Evolutionary conservation across 2,797 vertebrate genomes (phyloP).

Genomic region (Phrynocephalus vlangalii): DNA sequence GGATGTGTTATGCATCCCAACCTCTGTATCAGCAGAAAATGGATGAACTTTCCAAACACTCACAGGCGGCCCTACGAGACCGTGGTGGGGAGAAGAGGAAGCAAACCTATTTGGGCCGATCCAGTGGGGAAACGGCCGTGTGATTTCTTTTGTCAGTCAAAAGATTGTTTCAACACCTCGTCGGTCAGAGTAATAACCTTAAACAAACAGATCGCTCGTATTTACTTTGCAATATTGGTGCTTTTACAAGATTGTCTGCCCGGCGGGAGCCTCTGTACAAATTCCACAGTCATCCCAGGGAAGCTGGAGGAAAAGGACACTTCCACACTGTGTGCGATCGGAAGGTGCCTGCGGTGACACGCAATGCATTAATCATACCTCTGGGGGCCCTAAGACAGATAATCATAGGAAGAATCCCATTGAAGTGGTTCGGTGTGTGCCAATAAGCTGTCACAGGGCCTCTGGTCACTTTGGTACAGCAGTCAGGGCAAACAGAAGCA

Average conservation of each 20-base stretch:
- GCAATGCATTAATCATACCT: conserved; percentile 78
- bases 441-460: conserved; percentile 65
- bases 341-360: conserved; percentile 70
- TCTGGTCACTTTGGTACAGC: conserved; percentile 57
- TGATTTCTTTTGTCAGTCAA: conserved; percentile 74
- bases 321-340: conserved; percentile 68
- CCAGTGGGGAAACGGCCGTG: conserved; percentile 63
- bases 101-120: conserved; percentile 65
- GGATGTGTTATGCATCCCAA: conserved; percentile 49
- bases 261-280: conserved; percentile 77
- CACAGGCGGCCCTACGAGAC: conserved; percentile 63
- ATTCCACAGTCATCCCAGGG: conserved; percentile 76
- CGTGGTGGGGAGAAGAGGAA: background rate
- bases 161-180: conserved; percentile 77
- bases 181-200: conserved; percentile 78
- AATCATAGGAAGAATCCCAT: conserved; percentile 65
- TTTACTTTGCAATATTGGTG: conserved; percentile 80
- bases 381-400: conserved; percentile 62
- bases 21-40: conserved; percentile 58
- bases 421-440: conserved; percentile 52
- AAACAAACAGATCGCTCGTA: conserved; percentile 80
- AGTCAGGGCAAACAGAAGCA: conserved; percentile 49
- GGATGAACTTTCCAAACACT: conserved; percentile 59
- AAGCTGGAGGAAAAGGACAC: conserved; percentile 73
- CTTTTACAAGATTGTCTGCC: conserved; percentile 78